Evolutionary conservation across 2,888 invertebrate genomes (phyloP), one percentile per base, ranked within the genome.

Genomic region (Coleophora flavipennella): DNA sequence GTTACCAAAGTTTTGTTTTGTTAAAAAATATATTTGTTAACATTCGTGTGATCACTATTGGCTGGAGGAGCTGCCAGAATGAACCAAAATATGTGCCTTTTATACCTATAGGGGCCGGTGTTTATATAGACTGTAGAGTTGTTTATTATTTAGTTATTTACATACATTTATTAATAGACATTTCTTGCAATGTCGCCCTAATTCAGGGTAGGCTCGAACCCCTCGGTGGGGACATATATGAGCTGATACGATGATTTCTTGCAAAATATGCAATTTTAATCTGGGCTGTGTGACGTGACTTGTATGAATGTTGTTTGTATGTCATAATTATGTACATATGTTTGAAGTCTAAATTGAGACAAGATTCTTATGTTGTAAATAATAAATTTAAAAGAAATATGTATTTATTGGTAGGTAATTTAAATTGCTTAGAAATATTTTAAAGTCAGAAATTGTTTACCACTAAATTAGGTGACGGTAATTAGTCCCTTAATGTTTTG

Each of bases 51-150:
- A 6, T 20, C n/a, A n/a, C n/a, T n/a, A 4, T 20, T 20, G 9
- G 14, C 10, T 40, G 34, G 13, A 25, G 33, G 20, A 25, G 31
- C 31, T 41, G 36, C 33, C 43, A 45, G 50, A 20, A 6, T 3
- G 20, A 20, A 48, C 48, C 45, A 41, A 46, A 51, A 31, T 29
- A 53, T 58, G 63, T 67, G 67, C 59, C 66, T 64, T 55, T 31
- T 47, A 46, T 37, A 48, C 20, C 20, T 20, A 42, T 69, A 68
- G 67, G 67, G 67, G 67, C 69, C 69, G 70, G 67, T 58, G 28
- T 41, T 31, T 41, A 28, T 35, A 35, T 49, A 47, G 46, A 55
- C 60, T 61, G 58, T 60, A 60, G 63, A 62, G 57, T 52, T 57
- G 49, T 51, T 45, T 55, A 57, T 42, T 41, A 59, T 57, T 60